Evolutionary conservation across 1,140 invertebrate species (phyloP), one percentile per base, ranked within the genome.

Genomic region (Triops longicaudatus): DNA sequence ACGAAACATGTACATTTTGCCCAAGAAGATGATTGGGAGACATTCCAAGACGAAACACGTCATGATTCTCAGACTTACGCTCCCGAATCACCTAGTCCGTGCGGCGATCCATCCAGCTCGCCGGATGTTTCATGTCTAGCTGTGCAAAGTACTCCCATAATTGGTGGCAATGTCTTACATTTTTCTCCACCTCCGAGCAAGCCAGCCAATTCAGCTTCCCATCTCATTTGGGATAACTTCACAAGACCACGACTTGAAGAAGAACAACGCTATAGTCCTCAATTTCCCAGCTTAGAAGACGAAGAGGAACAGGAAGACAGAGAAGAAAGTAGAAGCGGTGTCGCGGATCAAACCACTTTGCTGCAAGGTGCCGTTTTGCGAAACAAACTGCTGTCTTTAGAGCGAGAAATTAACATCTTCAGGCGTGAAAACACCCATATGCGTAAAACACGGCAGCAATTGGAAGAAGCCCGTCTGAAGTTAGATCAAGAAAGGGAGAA

Each of bases 401-500:
- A 77, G 41, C 71, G 76, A 12, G 76, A 77, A 73, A 77, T 77
- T 27, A 27, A 72, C 5, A 77, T 73, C 72, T 77, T 73, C 72
- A 22, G 76, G 72, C 71, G 76, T 1, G 76, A 77, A 77, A 74
- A 72, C 17, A 72, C 63, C 5, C 42, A 71, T 10, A 11, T 77
- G 27, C 71, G 76, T 31, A 71, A 72, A 44, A 73, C 76, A 10
- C 73, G 72, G 41, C 73, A 77, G 50, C 72, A 77, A 37, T 72
- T 73, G 10, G 76, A 77, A 22, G 76, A 77, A 28, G 63, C 76
- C 3, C 73, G 73, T 73, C 71, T 41, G 11, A 77, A 77, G 26
- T 43, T 77, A 27, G 73, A 77, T 22, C 72, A 77, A 31, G 76
- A 77, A 73, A 63, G 73, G 27, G 76, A 77, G 37, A 77, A 77